Evolutionary conservation across 2,888 invertebrate genomes (phyloP).

Genomic region (Timandra comae): DNA sequence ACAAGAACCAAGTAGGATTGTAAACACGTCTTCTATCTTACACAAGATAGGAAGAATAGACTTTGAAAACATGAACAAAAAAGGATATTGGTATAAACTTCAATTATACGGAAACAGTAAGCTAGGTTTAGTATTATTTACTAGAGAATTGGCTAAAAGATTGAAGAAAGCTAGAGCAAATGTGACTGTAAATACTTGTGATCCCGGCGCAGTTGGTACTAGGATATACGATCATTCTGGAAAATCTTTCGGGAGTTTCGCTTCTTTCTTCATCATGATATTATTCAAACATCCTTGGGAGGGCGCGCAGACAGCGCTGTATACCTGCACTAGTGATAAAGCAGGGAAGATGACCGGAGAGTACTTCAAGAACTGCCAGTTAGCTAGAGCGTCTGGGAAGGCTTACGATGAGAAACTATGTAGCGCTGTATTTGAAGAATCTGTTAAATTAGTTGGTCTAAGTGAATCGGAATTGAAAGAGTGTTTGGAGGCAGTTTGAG

Average conservation of each 20-base stretch:
- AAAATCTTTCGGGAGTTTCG: constrained; percentile 70
- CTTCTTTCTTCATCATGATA: constrained; percentile 78
- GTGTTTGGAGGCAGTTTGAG: constrained; percentile 36
- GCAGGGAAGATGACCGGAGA: constrained; percentile 82
- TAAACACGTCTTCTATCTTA: constrained; percentile 86
- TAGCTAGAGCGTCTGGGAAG: constrained; percentile 73
- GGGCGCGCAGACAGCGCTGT: constrained; percentile 88
- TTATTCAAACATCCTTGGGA: constrained; percentile 85
- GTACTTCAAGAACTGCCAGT: constrained; percentile 86
- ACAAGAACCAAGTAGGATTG: constrained; percentile 83
- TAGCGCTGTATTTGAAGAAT: constrained; percentile 87
- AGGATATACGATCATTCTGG: constrained; percentile 79
- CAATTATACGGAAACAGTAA: constrained; percentile 79
- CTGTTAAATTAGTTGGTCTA: constrained; percentile 81
- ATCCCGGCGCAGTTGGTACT: constrained; percentile 90
- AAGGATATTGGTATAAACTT: constrained; percentile 62
- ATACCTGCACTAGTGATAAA: constrained; percentile 82
- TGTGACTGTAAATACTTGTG: constrained; percentile 86
- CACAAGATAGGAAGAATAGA: constrained; percentile 83
- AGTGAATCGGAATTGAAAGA: constrained; percentile 80
- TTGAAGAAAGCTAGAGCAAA: constrained; percentile 76
- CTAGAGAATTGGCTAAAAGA: constrained; percentile 82
- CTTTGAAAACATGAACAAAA: constrained; percentile 81
- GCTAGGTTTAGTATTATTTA: constrained; percentile 83
- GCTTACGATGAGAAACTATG: constrained; percentile 81